phyloP scores from a whole-genome alignment of 1,140 invertebrate species.

The Paracyclopina nana region DNA sequence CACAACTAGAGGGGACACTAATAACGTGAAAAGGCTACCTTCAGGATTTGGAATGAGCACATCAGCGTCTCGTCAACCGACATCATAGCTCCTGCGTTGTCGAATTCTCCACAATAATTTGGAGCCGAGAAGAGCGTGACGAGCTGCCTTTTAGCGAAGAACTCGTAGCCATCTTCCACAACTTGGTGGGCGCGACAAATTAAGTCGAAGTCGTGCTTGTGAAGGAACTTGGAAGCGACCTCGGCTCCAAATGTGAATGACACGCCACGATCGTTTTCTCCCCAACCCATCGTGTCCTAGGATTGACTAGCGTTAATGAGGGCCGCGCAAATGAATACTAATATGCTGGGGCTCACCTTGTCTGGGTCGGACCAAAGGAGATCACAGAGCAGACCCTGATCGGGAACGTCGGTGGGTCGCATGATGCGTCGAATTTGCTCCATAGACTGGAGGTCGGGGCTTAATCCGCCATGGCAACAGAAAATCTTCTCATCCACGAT shows the following conservation, averaged over 20 bases:
- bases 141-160: slow-evolving; percentile 47
- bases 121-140: slow-evolving; percentile 56
- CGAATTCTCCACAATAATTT: slow-evolving; percentile 74
- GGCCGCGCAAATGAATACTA: neutral
- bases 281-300: slow-evolving; percentile 49
- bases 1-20: neutral
- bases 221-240: slow-evolving; percentile 80
- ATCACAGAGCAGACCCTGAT: slow-evolving; percentile 38
- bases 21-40: slow-evolving; percentile 20
- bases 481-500: slow-evolving; percentile 93
- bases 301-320: no score
- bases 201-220: slow-evolving; percentile 84
- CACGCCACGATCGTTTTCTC: slow-evolving; percentile 87
- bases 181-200: slow-evolving; percentile 91
- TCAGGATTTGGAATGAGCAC: slow-evolving; percentile 43
- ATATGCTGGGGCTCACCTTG: slow-evolving; percentile 24
- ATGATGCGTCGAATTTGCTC: slow-evolving; percentile 49
- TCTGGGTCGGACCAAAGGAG: slow-evolving; percentile 38
- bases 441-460: slow-evolving; percentile 75
- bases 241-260: slow-evolving; percentile 88
- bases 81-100: slow-evolving; percentile 62
- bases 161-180: slow-evolving; percentile 53
- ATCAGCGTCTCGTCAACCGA: slow-evolving; percentile 60
- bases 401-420: slow-evolving; percentile 44
- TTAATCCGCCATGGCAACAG: slow-evolving; percentile 84